A percentile compares a stretch with the other conserved stretches of the same genome.
Evolutionary conservation across 1,140 invertebrate species (phyloP).

Genomic region (Aphaenogaster rudis): DNA sequence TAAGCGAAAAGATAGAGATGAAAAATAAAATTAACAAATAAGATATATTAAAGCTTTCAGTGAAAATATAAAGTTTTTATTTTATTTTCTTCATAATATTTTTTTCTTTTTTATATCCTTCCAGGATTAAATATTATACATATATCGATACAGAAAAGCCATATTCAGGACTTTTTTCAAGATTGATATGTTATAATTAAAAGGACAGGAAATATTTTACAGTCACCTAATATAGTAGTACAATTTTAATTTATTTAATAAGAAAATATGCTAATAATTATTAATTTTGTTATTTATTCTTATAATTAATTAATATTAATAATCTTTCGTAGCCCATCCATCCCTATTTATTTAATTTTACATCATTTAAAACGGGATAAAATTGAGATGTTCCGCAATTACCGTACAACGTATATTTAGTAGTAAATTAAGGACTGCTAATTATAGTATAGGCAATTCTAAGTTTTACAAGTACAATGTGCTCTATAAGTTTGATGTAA

Average conservation of each 20-base stretch:
- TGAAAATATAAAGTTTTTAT: neutral
- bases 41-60: neutral
- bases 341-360: slow-evolving; percentile 2
- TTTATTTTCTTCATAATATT: too few species aligned
- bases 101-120: neutral
- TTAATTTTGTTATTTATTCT: neutral
- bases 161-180: too few species aligned
- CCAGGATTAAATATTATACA: too few species aligned
- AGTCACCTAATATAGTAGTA: neutral
- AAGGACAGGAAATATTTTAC: neutral
- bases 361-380: neutral
- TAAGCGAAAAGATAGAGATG: too few species aligned
- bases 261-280: neutral
- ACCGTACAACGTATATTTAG: neutral
- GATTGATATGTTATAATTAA: neutral
- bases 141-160: too few species aligned
- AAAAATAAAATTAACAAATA: neutral
- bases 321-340: neutral
- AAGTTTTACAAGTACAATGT: neutral
- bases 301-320: neutral
- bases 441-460: neutral
- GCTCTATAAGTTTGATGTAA: slow-evolving; percentile 1
- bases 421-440: slow-evolving; percentile 7
- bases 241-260: neutral
- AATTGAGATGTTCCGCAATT: neutral